phyloP scores from a whole-genome alignment of 2,888 invertebrate species.

The Netelia fuscicornis region DNA sequence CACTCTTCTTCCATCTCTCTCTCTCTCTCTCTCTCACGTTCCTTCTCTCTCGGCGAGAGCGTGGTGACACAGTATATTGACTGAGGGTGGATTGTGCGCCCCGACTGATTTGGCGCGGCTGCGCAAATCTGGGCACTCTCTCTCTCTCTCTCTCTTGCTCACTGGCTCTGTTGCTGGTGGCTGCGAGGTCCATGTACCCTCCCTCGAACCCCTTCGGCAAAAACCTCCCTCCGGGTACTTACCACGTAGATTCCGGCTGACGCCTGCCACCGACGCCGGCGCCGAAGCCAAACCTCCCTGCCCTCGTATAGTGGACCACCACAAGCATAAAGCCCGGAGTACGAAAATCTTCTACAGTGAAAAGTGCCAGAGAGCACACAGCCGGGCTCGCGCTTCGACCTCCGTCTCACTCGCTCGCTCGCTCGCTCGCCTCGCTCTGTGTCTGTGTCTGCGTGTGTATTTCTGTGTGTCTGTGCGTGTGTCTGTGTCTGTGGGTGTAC shows the following conservation, averaged over 20 bases:
- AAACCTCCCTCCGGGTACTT: constrained; percentile 70
- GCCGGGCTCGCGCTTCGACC: constrained; percentile 69
- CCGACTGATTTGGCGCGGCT: constrained; percentile 85
- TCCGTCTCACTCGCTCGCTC: constrained; percentile 48
- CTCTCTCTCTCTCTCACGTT: constrained; percentile 12
- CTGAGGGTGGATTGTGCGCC: constrained; percentile 83
- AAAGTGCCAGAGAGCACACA: constrained; percentile 56
- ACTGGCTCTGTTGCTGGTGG: constrained; percentile 2
- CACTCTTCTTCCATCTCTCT: not conserved
- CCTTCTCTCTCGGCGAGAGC: constrained; percentile 53
- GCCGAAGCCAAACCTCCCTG: constrained; percentile 57
- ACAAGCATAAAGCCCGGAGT: constrained; percentile 32
- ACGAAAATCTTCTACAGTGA: constrained; percentile 19
- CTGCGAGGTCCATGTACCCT: constrained; percentile 46
- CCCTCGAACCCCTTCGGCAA: constrained; percentile 44
- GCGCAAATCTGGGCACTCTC: constrained; percentile 84
- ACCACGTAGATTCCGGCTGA: constrained; percentile 77
- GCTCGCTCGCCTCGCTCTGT: constrained; percentile 61
- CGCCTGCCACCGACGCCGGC: constrained; percentile 78
- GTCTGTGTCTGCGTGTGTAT: constrained; percentile 40
- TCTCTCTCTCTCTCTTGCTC: constrained; percentile 30
- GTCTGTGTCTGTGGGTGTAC: constrained; percentile 34
- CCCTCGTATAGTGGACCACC: constrained; percentile 47
- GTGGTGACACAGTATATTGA: constrained; percentile 82
- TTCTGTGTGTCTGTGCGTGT: constrained; percentile 12